Conservation (phyloP, 2,797 vertebrate species). For the Sciaenops ocellatus region DNA sequence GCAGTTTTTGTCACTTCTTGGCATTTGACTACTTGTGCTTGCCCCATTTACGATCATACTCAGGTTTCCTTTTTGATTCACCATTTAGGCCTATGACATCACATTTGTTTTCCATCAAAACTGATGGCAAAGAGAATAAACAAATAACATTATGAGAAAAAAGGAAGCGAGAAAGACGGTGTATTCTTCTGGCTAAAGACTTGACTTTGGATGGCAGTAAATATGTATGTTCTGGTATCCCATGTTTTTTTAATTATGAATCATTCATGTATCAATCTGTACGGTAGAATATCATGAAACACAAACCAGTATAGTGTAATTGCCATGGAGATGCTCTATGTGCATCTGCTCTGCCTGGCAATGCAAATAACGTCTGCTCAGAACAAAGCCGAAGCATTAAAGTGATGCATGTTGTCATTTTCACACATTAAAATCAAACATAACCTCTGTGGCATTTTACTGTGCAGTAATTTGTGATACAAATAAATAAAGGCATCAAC, state of each 20-base stretch:
- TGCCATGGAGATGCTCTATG: constrained; percentile 17
- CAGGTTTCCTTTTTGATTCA: neutral
- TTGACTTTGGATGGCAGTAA: neutral
- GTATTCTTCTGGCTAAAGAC: neutral
- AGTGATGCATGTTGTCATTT: constrained; percentile 36
- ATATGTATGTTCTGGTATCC: neutral
- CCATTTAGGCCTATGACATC: neutral
- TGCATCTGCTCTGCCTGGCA: constrained; percentile 7
- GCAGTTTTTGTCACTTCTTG: no score
- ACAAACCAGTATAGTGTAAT: neutral
- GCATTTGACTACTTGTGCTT: neutral
- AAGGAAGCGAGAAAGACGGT: neutral
- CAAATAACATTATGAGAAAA: neutral
- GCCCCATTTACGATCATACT: neutral
- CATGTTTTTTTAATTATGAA: neutral
- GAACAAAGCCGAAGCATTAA: constrained; percentile 25
- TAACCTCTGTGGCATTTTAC: neutral
- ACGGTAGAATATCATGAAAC: constrained; percentile 4
- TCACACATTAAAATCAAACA: constrained; percentile 10
- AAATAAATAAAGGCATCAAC: neutral
- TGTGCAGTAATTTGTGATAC: neutral
- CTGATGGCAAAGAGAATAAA: neutral
- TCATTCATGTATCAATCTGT: constrained; percentile 7
- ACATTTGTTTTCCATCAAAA: neutral
- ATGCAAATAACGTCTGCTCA: constrained; percentile 14